Percentiles rank a stretch among this genome's conserved stretches.
phyloP scores from a whole-genome alignment of 1,140 invertebrate genomes.

The Kradibia gibbosae region DNA sequence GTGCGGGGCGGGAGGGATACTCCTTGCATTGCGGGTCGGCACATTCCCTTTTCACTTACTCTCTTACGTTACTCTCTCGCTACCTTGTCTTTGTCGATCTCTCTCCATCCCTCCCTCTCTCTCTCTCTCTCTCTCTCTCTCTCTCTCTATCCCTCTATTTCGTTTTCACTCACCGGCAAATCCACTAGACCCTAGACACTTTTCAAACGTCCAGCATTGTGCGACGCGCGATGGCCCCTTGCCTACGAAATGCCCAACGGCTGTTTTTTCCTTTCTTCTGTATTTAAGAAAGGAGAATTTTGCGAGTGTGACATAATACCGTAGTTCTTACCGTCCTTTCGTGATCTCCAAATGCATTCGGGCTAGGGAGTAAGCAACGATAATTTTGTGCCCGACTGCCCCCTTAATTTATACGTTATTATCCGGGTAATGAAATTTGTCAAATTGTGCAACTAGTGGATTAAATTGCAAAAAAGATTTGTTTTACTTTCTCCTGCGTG shows the following conservation, averaged over 20 bases:
- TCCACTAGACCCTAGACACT: not conserved
- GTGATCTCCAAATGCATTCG: not conserved
- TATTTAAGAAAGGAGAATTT: not conserved
- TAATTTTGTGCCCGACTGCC: not conserved
- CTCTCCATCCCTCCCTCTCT: not conserved
- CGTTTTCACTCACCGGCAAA: not conserved
- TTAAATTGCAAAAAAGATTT: slow-evolving; percentile 33
- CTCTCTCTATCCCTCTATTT: not conserved
- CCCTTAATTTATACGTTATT: slow-evolving; percentile 19
- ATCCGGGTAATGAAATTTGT: slow-evolving; percentile 22
- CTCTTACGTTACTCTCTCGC: slow-evolving; percentile 31
- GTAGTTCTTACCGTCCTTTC: not conserved
- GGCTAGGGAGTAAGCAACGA: not conserved
- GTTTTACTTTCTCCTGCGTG: slow-evolving; percentile 31
- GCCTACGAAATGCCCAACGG: not conserved
- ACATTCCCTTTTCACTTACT: slow-evolving; percentile 33
- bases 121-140: not conserved
- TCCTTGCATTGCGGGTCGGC: not conserved
- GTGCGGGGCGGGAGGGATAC: not conserved
- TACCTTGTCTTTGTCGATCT: slow-evolving; percentile 11
- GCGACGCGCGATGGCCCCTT: not conserved
- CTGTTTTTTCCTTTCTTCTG: not conserved
- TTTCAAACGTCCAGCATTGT: not conserved
- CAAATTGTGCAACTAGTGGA: slow-evolving; percentile 17
- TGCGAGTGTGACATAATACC: not conserved